Evolutionary conservation across 2,797 vertebrate species (phyloP).

Genomic region (Danio tinwini): DNA sequence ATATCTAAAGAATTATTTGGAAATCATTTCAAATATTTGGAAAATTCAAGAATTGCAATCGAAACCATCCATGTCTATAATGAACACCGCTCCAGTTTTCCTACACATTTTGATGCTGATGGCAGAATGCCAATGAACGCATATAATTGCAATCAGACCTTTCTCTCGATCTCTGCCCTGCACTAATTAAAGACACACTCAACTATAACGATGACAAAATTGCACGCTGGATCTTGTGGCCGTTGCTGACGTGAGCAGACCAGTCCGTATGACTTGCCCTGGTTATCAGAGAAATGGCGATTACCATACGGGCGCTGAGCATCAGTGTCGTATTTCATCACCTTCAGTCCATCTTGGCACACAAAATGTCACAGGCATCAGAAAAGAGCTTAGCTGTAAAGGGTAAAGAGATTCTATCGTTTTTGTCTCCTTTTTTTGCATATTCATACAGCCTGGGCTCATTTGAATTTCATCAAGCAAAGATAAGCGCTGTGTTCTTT

Average conservation of each 20-base stretch:
- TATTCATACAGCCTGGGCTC: constrained; percentile 52
- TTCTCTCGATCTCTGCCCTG: background rate
- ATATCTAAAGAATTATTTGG: background rate
- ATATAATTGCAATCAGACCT: constrained; percentile 47
- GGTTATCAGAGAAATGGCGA: constrained; percentile 25
- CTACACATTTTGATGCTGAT: constrained; percentile 19
- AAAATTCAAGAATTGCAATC: constrained; percentile 6
- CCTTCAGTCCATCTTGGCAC: constrained; percentile 13
- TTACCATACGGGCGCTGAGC: constrained; percentile 19
- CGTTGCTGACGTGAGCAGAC: background rate
- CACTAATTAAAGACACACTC: constrained; percentile 57
- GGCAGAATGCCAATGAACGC: constrained; percentile 32
- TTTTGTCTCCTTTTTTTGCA: constrained; percentile 50
- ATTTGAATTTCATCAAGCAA: constrained; percentile 60
- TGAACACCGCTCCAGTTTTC: background rate
- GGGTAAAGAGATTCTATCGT: constrained; percentile 61
- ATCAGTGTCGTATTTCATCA: constrained; percentile 50
- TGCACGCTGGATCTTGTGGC: background rate
- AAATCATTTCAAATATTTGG: background rate
- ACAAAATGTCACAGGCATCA: constrained; percentile 59
- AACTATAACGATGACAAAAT: constrained; percentile 42
- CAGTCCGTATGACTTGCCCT: background rate
- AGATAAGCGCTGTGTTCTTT: constrained; percentile 43
- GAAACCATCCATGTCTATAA: background rate
- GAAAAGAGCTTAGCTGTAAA: constrained; percentile 58